Evolutionary conservation across 2,888 invertebrate species (phyloP), one percentile per base, ranked within the genome.

Genomic region (Stenichneumon culpator): DNA sequence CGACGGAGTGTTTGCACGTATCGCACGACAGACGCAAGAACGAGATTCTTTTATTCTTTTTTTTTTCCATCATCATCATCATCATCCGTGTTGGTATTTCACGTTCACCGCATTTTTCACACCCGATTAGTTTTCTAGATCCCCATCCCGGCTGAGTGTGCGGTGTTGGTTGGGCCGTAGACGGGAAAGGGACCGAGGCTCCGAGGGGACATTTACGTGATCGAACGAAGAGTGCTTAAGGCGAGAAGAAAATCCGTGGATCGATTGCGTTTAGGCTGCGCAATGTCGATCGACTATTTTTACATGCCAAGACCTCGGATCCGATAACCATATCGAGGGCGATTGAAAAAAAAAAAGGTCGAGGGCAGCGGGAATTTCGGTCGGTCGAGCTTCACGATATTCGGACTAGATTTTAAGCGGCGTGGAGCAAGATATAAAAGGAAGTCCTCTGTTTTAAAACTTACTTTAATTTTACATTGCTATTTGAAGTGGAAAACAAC

Each of bases 231-330:
- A 44, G 79, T 80, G 68, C 60, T 78, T 78, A 74, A 68, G 72
- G 68, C 81, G 50, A 74, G 28, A 84, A 63, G 65, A 70, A 82
- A 82, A 75, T 25, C 57, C 25, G 22, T 22, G 52, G 65, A 65
- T 70, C 70, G 50, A 82, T 70, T 78, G 70, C 79, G 70, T 75
- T 75, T 79, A 1, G 28, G 73, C 69, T 74, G 25, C 70, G 79
- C 25, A 57, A 57, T 57, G 28, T 70, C 79, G 72, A 79, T 79
- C 44, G 22, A 47, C 73, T 79, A 85, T 79, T 79, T 85, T 85
- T 80, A 79, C 85, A 72, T 72, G 50, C 52, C 25, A 14, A 67
- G 82, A 85, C 85, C 85, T 85, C 85, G 79, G 39, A 67, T 68
- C 52, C 82, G 82, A 85, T 85, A 11, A 57, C 70, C 84, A 63